phyloP scores from a whole-genome alignment of 35 echinoderm and acorn worm species.

The Amphiura filiformis region DNA sequence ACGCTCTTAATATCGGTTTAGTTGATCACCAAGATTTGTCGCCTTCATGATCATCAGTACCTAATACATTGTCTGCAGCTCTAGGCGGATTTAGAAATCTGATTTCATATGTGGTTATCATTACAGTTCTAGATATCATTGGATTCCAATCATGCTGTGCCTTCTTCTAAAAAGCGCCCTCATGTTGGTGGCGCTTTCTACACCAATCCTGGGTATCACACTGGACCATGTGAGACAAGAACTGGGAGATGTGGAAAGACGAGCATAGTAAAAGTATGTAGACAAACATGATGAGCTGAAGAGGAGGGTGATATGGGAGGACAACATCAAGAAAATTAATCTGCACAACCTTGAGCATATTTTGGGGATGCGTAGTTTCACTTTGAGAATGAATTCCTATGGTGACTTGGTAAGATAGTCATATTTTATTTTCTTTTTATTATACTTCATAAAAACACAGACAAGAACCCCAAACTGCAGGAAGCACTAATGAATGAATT shows the following conservation, averaged over 20 bases:
- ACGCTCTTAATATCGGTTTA: too few species aligned
- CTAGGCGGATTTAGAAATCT: too few species aligned
- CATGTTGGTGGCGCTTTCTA: not conserved
- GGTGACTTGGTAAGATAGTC: slow-evolving; percentile 79
- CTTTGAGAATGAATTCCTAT: slow-evolving; percentile 64
- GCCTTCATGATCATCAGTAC: too few species aligned
- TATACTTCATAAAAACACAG: too few species aligned
- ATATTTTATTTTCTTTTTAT: too few species aligned
- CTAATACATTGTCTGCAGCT: too few species aligned
- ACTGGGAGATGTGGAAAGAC: slow-evolving; percentile 44
- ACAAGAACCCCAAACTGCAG: too few species aligned
- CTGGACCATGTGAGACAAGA: slow-evolving; percentile 24
- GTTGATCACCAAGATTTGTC: too few species aligned
- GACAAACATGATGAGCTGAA: slow-evolving; percentile 7
- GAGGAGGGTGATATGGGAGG: slow-evolving; percentile 64
- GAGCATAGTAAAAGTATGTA: slow-evolving; percentile 41
- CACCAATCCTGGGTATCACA: not conserved
- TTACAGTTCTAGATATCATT: too few species aligned
- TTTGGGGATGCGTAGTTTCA: slow-evolving; percentile 47
- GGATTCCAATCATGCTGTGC: too few species aligned
- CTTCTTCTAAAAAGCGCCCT: not conserved
- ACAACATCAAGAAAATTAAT: slow-evolving; percentile 51
- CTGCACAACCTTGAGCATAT: slow-evolving; percentile 63
- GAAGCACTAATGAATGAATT: too few species aligned
- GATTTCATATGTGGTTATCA: too few species aligned